Conservation (phyloP, 2,113 vertebrate genomes). For the Chlorodrepanis virens region DNA sequence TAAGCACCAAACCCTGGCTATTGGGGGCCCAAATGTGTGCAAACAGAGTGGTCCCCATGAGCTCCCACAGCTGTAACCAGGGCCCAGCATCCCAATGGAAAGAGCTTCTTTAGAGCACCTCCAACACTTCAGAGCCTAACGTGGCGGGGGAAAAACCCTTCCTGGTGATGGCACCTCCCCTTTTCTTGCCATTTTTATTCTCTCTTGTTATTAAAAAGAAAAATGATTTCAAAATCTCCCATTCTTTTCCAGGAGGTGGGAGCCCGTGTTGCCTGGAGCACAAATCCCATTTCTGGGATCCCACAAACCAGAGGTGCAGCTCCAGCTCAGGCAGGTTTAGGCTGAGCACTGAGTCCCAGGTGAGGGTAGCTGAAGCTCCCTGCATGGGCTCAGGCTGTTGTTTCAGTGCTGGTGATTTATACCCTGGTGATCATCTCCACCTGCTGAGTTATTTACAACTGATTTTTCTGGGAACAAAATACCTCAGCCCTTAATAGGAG, state of each 20-base stretch:
- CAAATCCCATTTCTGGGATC: neutral
- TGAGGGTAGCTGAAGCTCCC: neutral
- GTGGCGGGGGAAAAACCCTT: neutral
- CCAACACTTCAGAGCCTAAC: neutral
- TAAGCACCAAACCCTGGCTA: neutral
- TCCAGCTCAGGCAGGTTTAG: neutral
- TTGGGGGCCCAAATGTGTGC: rapidly evolving
- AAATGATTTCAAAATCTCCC: neutral
- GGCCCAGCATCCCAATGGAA: neutral
- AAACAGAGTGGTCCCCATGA: neutral
- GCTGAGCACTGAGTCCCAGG: neutral
- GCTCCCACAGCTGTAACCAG: neutral
- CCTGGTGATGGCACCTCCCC: neutral
- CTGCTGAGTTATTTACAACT: conserved; percentile 6
- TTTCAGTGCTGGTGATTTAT: conserved; percentile 5
- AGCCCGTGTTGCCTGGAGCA: neutral
- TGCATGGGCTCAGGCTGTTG: neutral
- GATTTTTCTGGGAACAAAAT: conserved; percentile 32
- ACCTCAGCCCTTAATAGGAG: neutral
- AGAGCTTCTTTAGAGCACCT: neutral
- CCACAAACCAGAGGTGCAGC: neutral
- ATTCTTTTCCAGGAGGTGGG: neutral
- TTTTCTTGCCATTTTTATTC: neutral
- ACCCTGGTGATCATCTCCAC: neutral
- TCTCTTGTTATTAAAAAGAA: neutral